Evolutionary conservation across 2,888 invertebrate species (phyloP).

Genomic region (Mythimna vitellina): DNA sequence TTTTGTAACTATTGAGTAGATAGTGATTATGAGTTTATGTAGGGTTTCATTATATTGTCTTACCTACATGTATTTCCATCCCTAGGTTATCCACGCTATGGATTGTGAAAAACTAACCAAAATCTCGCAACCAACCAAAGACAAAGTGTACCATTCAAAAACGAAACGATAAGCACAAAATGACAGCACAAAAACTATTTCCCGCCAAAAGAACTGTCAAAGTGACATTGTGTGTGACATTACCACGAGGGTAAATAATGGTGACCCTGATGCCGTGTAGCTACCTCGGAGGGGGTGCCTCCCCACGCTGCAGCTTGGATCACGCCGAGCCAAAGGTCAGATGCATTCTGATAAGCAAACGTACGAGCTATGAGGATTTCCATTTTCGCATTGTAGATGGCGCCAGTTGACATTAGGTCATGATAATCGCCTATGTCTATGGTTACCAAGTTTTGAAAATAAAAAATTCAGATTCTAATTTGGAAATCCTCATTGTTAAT

Average conservation of each 20-base stretch:
- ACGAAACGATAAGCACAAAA: conserved; percentile 78
- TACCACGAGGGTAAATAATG: conserved; percentile 85
- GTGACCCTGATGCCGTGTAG: conserved; percentile 93
- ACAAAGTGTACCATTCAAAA: conserved; percentile 74
- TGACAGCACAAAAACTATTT: conserved; percentile 81
- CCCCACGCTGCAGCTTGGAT: conserved; percentile 89
- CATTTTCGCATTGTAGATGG: conserved; percentile 55
- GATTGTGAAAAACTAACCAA: conserved; percentile 70
- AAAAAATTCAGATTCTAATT: conserved; percentile 5
- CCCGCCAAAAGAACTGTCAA: conserved; percentile 84
- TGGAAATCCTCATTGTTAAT: conserved; percentile 60
- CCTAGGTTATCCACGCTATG: conserved; percentile 71
- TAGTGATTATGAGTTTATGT: neutral
- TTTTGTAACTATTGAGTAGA: too few species aligned
- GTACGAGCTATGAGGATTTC: conserved; percentile 67
- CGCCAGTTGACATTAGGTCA: conserved; percentile 51
- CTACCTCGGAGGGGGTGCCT: conserved; percentile 91
- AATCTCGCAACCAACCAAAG: conserved; percentile 67
- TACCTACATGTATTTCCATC: conserved; percentile 35
- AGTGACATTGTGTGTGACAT: conserved; percentile 83
- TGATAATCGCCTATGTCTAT: conserved; percentile 39
- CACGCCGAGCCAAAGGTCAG: conserved; percentile 89
- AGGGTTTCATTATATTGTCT: neutral
- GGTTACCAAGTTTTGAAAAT: conserved; percentile 21
- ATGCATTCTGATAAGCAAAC: conserved; percentile 67